A percentile compares a stretch with the other conserved stretches of the same genome.
Conservation (phyloP, 2,888 invertebrate species). For the Charanyca ferruginea region DNA sequence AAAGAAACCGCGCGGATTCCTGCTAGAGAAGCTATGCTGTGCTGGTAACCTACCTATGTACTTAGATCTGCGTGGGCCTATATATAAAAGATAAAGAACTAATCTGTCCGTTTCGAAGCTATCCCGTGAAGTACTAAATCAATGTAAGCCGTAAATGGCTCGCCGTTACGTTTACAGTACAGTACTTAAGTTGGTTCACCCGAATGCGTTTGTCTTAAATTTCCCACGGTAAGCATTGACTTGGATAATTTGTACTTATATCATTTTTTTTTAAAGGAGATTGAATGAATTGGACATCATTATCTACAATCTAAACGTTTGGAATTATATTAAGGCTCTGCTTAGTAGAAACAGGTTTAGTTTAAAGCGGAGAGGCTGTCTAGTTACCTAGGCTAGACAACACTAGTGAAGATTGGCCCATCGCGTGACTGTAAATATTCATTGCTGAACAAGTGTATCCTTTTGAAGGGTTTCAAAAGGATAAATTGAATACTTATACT, state of each 20-base stretch:
- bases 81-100: constrained; percentile 24
- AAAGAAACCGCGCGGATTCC: constrained; percentile 56
- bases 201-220: constrained; percentile 26
- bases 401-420: constrained; percentile 15
- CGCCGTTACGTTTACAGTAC: constrained; percentile 50
- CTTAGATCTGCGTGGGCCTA: constrained; percentile 28
- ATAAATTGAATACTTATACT: not conserved
- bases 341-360: constrained; percentile 44
- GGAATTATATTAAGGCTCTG: constrained; percentile 28
- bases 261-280: constrained; percentile 25
- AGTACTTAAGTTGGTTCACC: constrained; percentile 29
- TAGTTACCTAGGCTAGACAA: constrained; percentile 16
- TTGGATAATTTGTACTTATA: constrained; percentile 22
- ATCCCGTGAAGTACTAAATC: constrained; percentile 40
- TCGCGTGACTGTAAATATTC: not conserved
- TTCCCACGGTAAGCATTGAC: constrained; percentile 43
- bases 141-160: constrained; percentile 25
- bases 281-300: constrained; percentile 21
- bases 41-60: constrained; percentile 9
- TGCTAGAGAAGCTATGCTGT: constrained; percentile 5
- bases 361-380: constrained; percentile 17
- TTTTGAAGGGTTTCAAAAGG: not conserved
- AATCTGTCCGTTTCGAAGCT: constrained; percentile 29
- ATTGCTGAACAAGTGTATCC: not conserved
- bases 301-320: constrained; percentile 45